Conservation (phyloP, 2,888 invertebrate genomes). For the Allacma fusca region DNA sequence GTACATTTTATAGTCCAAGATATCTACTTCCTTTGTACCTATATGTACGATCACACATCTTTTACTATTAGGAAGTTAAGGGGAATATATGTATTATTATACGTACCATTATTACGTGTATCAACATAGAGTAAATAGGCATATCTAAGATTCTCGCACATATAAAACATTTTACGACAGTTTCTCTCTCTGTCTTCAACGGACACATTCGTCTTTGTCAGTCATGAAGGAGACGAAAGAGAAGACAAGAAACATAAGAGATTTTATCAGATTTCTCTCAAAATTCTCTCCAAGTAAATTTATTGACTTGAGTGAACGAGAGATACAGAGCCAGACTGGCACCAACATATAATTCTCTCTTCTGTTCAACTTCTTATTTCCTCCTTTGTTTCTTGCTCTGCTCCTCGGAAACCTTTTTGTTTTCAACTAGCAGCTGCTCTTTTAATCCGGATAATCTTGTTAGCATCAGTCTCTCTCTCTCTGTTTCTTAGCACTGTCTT, state of each 20-base stretch:
- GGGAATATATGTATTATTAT: too few relatives aligned
- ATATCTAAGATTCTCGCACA: too few relatives aligned
- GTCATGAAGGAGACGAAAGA: background rate
- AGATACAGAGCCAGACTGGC: conserved; percentile 21
- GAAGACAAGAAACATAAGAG: background rate
- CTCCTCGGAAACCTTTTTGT: background rate
- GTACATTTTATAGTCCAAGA: background rate
- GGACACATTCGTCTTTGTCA: conserved; percentile 36
- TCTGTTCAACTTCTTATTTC: background rate
- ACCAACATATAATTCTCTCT: background rate
- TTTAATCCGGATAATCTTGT: conserved; percentile 12
- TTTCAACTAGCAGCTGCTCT: conserved; percentile 3
- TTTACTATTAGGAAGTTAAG: too few relatives aligned
- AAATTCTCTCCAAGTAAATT: conserved; percentile 8
- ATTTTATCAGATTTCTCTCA: conserved; percentile 35
- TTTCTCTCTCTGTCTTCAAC: conserved; percentile 21
- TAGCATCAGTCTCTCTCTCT: conserved; percentile 1
- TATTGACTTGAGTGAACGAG: conserved; percentile 11
- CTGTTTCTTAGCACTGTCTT: background rate
- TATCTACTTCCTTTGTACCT: background rate
- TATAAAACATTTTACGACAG: conserved; percentile 31
- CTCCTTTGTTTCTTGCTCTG: background rate
- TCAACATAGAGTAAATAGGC: too few relatives aligned
- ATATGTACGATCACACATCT: background rate
- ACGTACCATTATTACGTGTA: too few relatives aligned